These are phyloP conservation scores for Acipenser oxyrinchus DNA, from an alignment of 2,797 vertebrate species.

Conservation along the genomic window DNA sequence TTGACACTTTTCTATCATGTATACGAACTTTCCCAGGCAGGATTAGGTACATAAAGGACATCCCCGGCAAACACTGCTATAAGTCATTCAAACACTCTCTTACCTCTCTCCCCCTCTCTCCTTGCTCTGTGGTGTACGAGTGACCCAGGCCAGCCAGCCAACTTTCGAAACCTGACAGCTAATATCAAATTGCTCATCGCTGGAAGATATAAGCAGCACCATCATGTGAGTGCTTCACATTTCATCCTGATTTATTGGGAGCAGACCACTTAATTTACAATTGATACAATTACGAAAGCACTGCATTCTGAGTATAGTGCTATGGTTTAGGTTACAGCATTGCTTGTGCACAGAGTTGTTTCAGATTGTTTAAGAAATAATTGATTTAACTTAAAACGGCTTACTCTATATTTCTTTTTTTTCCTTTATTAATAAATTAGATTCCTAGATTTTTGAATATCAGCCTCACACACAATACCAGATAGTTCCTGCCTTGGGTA, in stretches of 20 bases:
- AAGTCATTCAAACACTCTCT: conserved; percentile 34
- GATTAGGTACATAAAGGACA: conserved; percentile 33
- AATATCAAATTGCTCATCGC: conserved; percentile 54
- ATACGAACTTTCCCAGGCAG: conserved; percentile 53
- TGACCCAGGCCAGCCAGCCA: conserved; percentile 36
- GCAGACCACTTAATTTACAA: neutral
- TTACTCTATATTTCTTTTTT: too few species aligned
- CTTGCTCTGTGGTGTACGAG: conserved; percentile 43
- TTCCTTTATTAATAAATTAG: too few species aligned
- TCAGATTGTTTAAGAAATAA: too few species aligned
- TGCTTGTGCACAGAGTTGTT: too few species aligned
- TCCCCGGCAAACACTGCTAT: conserved; percentile 30
- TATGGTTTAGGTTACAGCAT: neutral
- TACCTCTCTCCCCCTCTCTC: conserved; percentile 26
- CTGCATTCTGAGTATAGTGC: neutral
- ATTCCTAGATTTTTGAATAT: too few species aligned
- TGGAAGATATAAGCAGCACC: conserved; percentile 27
- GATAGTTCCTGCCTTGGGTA: too few species aligned
- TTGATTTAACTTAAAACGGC: too few species aligned
- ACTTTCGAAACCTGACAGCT: conserved; percentile 47
- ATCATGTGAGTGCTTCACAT: neutral
- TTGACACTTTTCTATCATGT: conserved; percentile 51
- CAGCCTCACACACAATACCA: too few species aligned
- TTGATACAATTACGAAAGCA: neutral
- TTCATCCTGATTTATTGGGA: neutral